These are phyloP conservation scores for Ellobius talpinus DNA, from an alignment of 2,113 vertebrate genomes.

Conservation along the genomic window DNA sequence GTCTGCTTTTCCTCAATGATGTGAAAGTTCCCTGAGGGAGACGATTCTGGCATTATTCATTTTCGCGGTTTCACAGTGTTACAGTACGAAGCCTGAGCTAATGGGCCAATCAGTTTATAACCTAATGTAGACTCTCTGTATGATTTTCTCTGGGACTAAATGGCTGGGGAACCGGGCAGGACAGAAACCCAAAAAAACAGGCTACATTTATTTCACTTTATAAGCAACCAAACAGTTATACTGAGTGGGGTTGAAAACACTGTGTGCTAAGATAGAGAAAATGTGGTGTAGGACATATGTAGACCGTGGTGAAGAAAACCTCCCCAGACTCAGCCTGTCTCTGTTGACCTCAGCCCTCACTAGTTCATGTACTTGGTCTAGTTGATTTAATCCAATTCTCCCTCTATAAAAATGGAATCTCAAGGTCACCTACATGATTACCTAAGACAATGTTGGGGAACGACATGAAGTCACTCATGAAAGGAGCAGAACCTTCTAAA, in stretches of 20 bases:
- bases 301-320: neutral
- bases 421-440: neutral
- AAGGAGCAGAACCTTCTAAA: neutral
- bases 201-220: slow-evolving; percentile 43
- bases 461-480: neutral
- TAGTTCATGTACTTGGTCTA: neutral
- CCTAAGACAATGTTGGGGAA: neutral
- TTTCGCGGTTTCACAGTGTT: neutral
- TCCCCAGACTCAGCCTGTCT: neutral
- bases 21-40: neutral
- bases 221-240: neutral
- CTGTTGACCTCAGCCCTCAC: neutral
- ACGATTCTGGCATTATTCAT: neutral
- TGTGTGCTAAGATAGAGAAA: neutral
- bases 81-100: too few relatives aligned
- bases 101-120: too few relatives aligned
- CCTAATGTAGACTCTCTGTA: too few relatives aligned
- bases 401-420: neutral
- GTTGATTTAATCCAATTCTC: neutral
- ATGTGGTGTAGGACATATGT: neutral
- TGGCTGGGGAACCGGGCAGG: too few relatives aligned
- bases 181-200: too few relatives aligned
- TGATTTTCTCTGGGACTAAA: too few relatives aligned
- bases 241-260: neutral
- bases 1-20: neutral